Conservation (phyloP, 2,797 vertebrate genomes). For the Pteropus rufus region DNA sequence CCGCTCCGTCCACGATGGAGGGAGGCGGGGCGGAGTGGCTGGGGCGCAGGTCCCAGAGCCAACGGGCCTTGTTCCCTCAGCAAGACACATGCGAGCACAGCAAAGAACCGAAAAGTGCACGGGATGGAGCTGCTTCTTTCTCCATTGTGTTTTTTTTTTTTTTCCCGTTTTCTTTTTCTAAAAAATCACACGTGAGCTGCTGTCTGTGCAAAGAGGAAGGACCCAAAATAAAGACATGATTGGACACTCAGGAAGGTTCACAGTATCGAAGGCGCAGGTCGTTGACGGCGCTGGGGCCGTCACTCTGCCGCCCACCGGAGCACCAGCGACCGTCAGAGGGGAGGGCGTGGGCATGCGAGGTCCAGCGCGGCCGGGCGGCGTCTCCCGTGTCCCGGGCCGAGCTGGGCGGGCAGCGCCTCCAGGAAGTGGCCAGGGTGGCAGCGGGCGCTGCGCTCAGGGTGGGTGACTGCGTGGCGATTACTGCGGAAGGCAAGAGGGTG, state of each 20-base stretch:
- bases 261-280: conserved; percentile 78
- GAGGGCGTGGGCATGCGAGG: conserved; percentile 33
- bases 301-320: not conserved
- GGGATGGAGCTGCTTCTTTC: not conserved
- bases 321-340: not conserved
- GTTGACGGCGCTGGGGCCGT: conserved; percentile 64
- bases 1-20: not conserved
- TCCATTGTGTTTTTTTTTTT: not conserved
- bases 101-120: conserved; percentile 55
- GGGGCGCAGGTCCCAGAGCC: not conserved
- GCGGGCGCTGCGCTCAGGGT: conserved; percentile 70
- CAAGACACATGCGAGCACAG: conserved; percentile 44
- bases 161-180: conserved; percentile 7
- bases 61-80: not conserved
- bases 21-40: not conserved
- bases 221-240: conserved; percentile 81
- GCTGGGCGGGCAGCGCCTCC: conserved; percentile 61
- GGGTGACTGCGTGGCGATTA: conserved; percentile 83
- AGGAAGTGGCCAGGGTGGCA: conserved; percentile 71
- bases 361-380: conserved; percentile 62
- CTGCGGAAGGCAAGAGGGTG: conserved; percentile 71
- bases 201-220: conserved; percentile 78
- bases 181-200: conserved; percentile 77
- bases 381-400: conserved; percentile 61
- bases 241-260: conserved; percentile 68